A percentile compares a stretch with the other conserved stretches of the same genome.
These are phyloP conservation scores for Apis florea DNA, from an alignment of 1,140 invertebrate species.

Conservation along the genomic window DNA sequence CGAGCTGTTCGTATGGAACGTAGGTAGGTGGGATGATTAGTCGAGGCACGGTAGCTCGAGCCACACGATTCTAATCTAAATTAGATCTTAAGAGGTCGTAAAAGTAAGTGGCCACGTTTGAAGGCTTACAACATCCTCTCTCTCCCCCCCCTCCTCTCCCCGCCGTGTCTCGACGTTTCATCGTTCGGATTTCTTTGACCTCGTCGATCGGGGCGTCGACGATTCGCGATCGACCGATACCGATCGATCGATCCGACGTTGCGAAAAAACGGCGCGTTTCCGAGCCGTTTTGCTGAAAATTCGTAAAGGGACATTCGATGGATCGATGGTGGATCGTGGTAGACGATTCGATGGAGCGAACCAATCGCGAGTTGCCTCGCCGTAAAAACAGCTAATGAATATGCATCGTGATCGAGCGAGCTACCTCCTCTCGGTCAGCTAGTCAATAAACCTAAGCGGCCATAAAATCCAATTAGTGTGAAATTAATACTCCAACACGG, in stretches of 20 bases:
- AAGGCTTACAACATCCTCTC: constrained; percentile 40
- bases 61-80: constrained; percentile 66
- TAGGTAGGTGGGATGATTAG: constrained; percentile 43
- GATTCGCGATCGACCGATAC: background rate
- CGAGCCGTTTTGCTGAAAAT: constrained; percentile 12
- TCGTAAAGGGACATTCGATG: too few species aligned
- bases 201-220: background rate
- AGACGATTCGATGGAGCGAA: constrained; percentile 28
- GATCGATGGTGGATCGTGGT: background rate
- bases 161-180: constrained; percentile 47
- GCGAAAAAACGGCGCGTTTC: background rate
- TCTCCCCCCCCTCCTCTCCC: background rate
- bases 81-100: constrained; percentile 69
- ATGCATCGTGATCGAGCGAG: constrained; percentile 67
- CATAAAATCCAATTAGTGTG: constrained; percentile 79
- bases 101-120: constrained; percentile 61
- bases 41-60: constrained; percentile 55
- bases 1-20: constrained; percentile 6
- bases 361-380: constrained; percentile 38
- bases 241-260: background rate
- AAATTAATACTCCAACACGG: constrained; percentile 74
- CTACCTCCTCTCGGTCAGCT: constrained; percentile 47
- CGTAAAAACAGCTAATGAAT: constrained; percentile 69
- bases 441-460: constrained; percentile 77
- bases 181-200: constrained; percentile 34